Conservation (phyloP, 1,140 invertebrate species). For the Calycopis cecrops region DNA sequence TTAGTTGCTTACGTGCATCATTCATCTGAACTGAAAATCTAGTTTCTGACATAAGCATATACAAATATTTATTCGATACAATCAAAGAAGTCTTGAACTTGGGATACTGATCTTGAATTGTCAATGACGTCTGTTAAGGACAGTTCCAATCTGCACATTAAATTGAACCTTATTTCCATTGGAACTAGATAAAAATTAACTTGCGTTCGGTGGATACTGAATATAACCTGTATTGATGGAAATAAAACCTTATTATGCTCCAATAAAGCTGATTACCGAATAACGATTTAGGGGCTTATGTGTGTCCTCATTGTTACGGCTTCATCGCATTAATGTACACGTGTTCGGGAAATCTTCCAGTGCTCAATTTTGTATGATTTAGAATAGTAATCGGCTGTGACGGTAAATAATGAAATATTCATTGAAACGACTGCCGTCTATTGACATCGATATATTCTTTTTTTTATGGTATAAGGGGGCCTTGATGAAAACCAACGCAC, state of each 20-base stretch:
- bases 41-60: too few species aligned
- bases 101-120: not conserved
- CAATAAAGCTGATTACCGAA: constrained; percentile 12
- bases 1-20: too few species aligned
- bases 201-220: too few species aligned
- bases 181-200: too few species aligned
- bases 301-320: constrained; percentile 6
- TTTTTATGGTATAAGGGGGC: too few species aligned
- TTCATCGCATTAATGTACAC: constrained; percentile 9
- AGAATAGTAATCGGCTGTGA: not conserved
- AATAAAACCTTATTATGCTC: constrained; percentile 3
- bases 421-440: too few species aligned
- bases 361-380: constrained; percentile 7
- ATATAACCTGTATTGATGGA: not conserved
- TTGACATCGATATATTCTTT: too few species aligned
- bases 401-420: too few species aligned
- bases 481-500: too few species aligned
- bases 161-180: not conserved
- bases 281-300: constrained; percentile 4
- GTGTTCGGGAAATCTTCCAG: not conserved
- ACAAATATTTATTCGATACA: too few species aligned
- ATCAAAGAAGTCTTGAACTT: constrained; percentile 4
- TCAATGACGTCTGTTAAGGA: not conserved
- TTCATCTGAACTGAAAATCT: too few species aligned
- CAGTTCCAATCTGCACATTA: not conserved